phyloP scores from a whole-genome alignment of 2,797 vertebrate genomes.

The Enteromius afrohamiltoni region DNA sequence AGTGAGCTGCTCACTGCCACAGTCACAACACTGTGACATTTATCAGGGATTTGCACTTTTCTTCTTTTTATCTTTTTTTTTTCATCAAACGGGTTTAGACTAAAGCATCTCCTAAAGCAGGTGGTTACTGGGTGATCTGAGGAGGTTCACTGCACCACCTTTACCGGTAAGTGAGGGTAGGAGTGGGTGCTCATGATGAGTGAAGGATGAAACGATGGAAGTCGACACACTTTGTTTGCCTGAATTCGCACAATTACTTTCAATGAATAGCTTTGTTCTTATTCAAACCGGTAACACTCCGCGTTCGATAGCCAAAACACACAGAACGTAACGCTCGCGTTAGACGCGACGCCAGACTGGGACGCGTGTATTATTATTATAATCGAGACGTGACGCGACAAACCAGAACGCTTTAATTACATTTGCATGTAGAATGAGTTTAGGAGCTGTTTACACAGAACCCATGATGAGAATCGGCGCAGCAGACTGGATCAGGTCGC shows the following conservation, averaged over 20 bases:
- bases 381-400: not conserved
- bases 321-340: not conserved
- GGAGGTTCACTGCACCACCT: constrained; percentile 71
- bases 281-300: not conserved
- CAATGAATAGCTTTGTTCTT: not conserved
- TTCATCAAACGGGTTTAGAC: constrained; percentile 66
- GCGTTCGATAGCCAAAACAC: not conserved
- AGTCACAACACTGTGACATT: constrained; percentile 63
- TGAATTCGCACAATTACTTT: not conserved
- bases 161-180: constrained; percentile 75
- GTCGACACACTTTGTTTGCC: not conserved
- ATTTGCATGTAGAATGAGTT: not conserved
- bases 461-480: not conserved
- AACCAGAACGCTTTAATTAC: not conserved
- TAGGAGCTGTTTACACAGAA: not conserved
- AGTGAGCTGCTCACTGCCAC: constrained; percentile 75
- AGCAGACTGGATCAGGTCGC: not conserved
- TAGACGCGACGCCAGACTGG: not conserved
- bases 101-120: constrained; percentile 67
- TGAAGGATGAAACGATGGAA: not conserved
- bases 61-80: constrained; percentile 54
- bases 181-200: not conserved
- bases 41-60: constrained; percentile 67
- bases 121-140: constrained; percentile 73
- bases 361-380: not conserved